Evolutionary conservation across 2,113 vertebrate species (phyloP), one percentile per base, ranked within the genome.

Genomic region (Oostethus manadensis): DNA sequence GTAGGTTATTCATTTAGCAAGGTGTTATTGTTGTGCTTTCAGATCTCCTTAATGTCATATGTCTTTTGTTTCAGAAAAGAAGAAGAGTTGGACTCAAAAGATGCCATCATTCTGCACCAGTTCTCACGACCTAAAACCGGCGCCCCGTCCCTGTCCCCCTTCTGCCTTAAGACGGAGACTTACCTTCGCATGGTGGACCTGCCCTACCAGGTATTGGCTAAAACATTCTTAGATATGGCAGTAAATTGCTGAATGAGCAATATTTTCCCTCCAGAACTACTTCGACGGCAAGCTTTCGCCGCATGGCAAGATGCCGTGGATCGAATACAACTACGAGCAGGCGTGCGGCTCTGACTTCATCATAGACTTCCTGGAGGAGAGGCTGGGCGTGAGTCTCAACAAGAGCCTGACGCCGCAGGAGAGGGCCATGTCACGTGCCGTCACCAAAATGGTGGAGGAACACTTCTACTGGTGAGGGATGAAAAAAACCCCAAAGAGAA

Each of bases 281-380:
- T 99, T 98, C 80, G 95, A 98, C 76, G 97, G 97, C 85, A 96
- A 94, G 86, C 93, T 99, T 71, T 99, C 97, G 35, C 92, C 95
- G 47, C 97, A 97, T 90, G 97, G 96, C 66, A 98, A 98, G 82
- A 99, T 99, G 97, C 97, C 97, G 35, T 99, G 97, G 97, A 95
- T 99, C 51, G 94, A 98, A 84, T 98, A 99, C 87, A 98, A 98
- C 84, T 88, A 92, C 77, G 93, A 94, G 86, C 92, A 93, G 54
- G 94, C 94, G 53, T 96, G 88, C 70, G 95, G 96, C 64, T 92
- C 94, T 0, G 97, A 98, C 70, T 99, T 99, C 82, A 98, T 98
- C 83, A 95, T 98, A 58, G 94, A 98, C 83, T 99, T 97, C 87
- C 86, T 99, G 90, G 95, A 98, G 82, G 94, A 97, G 85, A 93